phyloP scores from a whole-genome alignment of 1,140 invertebrate genomes.

The Panagrolaimus sp. region DNA sequence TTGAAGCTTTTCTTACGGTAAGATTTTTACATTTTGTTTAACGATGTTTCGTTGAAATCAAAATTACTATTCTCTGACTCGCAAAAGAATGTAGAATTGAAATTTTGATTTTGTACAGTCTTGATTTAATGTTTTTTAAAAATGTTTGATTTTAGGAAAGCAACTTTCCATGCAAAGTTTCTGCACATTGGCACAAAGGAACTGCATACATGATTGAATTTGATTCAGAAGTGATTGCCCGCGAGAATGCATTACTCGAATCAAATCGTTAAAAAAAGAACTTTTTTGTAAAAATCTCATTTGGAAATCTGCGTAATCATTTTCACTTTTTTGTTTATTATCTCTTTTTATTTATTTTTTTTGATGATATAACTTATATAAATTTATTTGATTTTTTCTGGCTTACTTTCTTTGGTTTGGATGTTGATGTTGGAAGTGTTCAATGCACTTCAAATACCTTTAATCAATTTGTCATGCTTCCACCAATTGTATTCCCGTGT shows the following conservation, averaged over 20 bases:
- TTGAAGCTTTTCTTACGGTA: conserved; percentile 87
- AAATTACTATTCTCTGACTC: conserved; percentile 60
- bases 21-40: conserved; percentile 50
- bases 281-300: too few relatives aligned
- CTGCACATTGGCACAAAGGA: conserved; percentile 92
- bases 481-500: not conserved
- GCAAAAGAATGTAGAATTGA: conserved; percentile 79
- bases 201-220: conserved; percentile 99
- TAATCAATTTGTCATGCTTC: not conserved
- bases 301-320: too few relatives aligned
- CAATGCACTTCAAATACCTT: not conserved
- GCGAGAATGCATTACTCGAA: conserved; percentile 87
- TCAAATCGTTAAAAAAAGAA: not conserved
- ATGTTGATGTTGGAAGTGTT: not conserved
- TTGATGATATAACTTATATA: not conserved
- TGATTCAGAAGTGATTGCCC: conserved; percentile 82
- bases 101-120: conserved; percentile 63
- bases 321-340: not conserved
- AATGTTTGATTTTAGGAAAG: conserved; percentile 39
- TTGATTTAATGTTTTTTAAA: not conserved
- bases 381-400: not conserved
- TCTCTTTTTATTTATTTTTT: not conserved
- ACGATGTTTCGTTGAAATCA: conserved; percentile 5
- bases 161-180: conserved; percentile 59
- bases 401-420: not conserved